Base-by-base conservation (phyloP, 2,888 invertebrate species). In the Stomorhina lunata region DNA sequence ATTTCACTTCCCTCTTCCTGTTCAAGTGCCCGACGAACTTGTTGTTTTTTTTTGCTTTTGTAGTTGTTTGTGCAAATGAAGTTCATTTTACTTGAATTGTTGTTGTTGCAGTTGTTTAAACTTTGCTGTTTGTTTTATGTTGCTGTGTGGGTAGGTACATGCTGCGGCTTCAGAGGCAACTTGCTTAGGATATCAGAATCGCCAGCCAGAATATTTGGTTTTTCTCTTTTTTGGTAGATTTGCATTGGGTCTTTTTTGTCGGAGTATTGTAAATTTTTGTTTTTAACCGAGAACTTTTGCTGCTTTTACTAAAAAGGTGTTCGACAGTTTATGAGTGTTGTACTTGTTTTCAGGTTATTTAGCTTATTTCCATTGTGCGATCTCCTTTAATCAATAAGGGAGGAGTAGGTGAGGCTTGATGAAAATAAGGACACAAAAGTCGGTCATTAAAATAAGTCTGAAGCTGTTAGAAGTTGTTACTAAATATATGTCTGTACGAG, bases 11-110 rank as follows among this genome's bases (percentile, higher is more conserved):
- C 69, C 69, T 65, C 73, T 66, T 75, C 40, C 50, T 43, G 48
- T 75, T 69, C 50, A 78, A 81, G 78, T 75, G 55, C 37, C 63
- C 57, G 69, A 40, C 65, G 68, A 78, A 78, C 72, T 73, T 81
- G 73, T n/a, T n/a, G n/a, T n/a, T n/a, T n/a, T n/a, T n/a, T n/a
- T n/a, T n/a, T n/a, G n/a, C n/a, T n/a, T n/a, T n/a, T n/a, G n/a
- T n/a, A n/a, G n/a, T n/a, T n/a, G n/a, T 55, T 43, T 32, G 34
- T 80, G 34, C 40, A 55, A 69, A 78, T 82, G 65, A 82, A 82
- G 75, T 82, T 82, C 55, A 68, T 73, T 59, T 75, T 45, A 65
- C 65, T 65, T 10, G 48, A 73, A 65, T 40, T 72, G 25, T 37
- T 65, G 50, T 25, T 66, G 40, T 10, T 55, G 59, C 15, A 4